phyloP scores from a whole-genome alignment of 2,888 invertebrate species.

The Pandemis heparana region DNA sequence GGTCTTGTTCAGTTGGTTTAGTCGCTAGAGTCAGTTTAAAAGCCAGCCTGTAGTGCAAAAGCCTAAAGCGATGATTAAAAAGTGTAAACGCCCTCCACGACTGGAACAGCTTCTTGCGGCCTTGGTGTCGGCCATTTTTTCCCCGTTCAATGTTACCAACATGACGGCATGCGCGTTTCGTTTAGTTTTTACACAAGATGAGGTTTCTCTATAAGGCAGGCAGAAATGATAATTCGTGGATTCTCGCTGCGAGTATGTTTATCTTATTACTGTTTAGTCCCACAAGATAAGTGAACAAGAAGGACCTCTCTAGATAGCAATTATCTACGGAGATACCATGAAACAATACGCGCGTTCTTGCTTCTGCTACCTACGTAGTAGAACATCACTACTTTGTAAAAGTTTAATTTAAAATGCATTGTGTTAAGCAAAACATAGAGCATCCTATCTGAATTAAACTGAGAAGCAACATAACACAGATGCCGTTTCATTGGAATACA shows the following conservation, averaged over 20 bases:
- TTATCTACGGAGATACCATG: slow-evolving; percentile 31
- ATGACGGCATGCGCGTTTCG: slow-evolving; percentile 71
- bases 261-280: slow-evolving; percentile 33
- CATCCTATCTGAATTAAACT: neutral
- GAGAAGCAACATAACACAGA: neutral
- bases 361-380: slow-evolving; percentile 3
- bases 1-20: slow-evolving; percentile 21
- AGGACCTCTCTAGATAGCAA: slow-evolving; percentile 37
- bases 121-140: slow-evolving; percentile 82
- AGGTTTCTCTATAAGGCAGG: slow-evolving; percentile 47
- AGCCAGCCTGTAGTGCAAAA: slow-evolving; percentile 60
- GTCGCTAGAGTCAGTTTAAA: slow-evolving; percentile 54
- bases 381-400: neutral
- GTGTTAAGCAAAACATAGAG: neutral
- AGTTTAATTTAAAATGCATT: neutral
- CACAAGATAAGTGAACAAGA: slow-evolving; percentile 23
- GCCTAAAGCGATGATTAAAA: slow-evolving; percentile 71
- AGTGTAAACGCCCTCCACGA: slow-evolving; percentile 82
- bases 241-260: slow-evolving; percentile 33
- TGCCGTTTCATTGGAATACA: neutral
- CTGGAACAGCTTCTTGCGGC: slow-evolving; percentile 84
- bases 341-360: slow-evolving; percentile 18
- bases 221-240: slow-evolving; percentile 50
- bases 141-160: slow-evolving; percentile 82
- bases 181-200: slow-evolving; percentile 59